phyloP scores from a whole-genome alignment of 2,888 invertebrate genomes.

The Drosophila setosimentum region DNA sequence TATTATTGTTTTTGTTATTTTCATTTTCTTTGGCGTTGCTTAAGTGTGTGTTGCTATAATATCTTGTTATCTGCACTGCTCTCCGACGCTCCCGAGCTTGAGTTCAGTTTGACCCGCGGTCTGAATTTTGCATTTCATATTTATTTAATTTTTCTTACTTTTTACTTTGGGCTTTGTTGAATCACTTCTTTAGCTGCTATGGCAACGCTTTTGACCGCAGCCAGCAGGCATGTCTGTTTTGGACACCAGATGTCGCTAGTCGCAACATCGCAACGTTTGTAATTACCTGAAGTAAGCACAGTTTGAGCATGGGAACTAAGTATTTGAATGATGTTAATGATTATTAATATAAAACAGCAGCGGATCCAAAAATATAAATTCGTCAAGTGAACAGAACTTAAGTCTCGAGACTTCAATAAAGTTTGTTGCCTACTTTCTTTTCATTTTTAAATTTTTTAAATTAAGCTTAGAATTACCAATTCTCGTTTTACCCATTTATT shows the following conservation, averaged over 20 bases:
- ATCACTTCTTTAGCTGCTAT: slow-evolving; percentile 52
- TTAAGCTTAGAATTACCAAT: too few relatives aligned
- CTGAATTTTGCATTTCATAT: slow-evolving; percentile 68
- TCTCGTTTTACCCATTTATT: neutral
- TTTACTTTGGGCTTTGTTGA: slow-evolving; percentile 64
- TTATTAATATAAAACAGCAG: neutral
- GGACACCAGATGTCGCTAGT: slow-evolving; percentile 49
- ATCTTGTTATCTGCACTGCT: slow-evolving; percentile 39
- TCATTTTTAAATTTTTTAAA: too few relatives aligned
- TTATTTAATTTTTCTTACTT: slow-evolving; percentile 74
- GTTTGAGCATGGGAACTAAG: slow-evolving; percentile 4
- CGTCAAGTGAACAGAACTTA: neutral
- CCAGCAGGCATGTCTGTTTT: slow-evolving; percentile 5
- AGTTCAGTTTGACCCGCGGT: slow-evolving; percentile 28
- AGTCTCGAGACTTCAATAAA: neutral
- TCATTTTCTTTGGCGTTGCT: slow-evolving; percentile 50
- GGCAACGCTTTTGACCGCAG: slow-evolving; percentile 13
- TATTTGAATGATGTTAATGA: slow-evolving; percentile 17
- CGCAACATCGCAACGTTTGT: neutral
- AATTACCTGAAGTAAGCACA: slow-evolving; percentile 20
- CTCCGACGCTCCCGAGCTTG: neutral
- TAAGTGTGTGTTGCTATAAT: slow-evolving; percentile 53
- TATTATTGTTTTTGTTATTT: slow-evolving; percentile 31
- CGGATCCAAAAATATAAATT: neutral
- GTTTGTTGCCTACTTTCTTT: neutral